Evolutionary conservation across 2,113 vertebrate species (phyloP).

Genomic region (Potamarius usumacintae): DNA sequence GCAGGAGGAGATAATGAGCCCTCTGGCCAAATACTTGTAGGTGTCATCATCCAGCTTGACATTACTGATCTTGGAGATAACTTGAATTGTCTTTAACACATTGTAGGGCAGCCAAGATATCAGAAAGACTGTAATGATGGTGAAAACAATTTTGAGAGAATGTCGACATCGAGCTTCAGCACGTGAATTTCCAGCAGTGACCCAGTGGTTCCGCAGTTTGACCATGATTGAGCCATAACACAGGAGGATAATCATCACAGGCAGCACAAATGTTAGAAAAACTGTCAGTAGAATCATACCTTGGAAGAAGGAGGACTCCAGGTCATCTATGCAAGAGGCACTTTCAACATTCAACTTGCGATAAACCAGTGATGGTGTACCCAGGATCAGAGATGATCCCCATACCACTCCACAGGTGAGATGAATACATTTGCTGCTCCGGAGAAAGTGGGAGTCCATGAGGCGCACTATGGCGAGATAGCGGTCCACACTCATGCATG

Average conservation of each 20-base stretch:
- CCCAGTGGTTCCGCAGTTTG: constrained; percentile 70
- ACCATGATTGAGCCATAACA: constrained; percentile 79
- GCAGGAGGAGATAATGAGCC: constrained; percentile 73
- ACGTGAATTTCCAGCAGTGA: constrained; percentile 57
- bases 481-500: constrained; percentile 77
- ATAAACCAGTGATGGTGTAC: constrained; percentile 71
- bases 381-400: constrained; percentile 73
- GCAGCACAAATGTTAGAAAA: constrained; percentile 79
- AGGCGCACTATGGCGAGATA: constrained; percentile 80
- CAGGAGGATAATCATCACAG: constrained; percentile 73
- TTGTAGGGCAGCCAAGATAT: constrained; percentile 86
- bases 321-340: constrained; percentile 66
- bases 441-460: constrained; percentile 68
- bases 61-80: constrained; percentile 53
- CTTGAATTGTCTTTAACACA: constrained; percentile 69
- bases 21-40: constrained; percentile 56
- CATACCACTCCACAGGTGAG: constrained; percentile 72
- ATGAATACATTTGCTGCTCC: constrained; percentile 63
- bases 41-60: constrained; percentile 49
- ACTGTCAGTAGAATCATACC: constrained; percentile 68
- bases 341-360: constrained; percentile 46
- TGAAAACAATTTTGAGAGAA: constrained; percentile 80
- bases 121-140: constrained; percentile 77
- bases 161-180: constrained; percentile 66
- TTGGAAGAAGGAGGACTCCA: constrained; percentile 58